Evolutionary conservation across 2,888 invertebrate species (phyloP).

Genomic region (Herminia tarsipennalis): DNA sequence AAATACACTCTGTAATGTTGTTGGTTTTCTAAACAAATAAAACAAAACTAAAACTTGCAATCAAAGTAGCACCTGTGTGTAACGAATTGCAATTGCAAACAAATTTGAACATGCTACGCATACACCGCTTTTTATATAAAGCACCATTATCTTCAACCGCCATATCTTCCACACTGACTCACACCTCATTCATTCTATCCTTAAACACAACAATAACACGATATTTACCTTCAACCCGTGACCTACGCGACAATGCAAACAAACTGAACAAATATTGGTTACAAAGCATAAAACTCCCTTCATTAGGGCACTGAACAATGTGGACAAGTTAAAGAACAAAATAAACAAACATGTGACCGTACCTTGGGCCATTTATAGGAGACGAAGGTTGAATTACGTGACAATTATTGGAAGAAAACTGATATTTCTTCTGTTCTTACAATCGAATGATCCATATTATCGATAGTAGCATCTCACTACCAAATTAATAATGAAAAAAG

Average conservation of each 20-base stretch:
- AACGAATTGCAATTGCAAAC: too few species aligned
- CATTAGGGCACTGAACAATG: constrained; percentile 42
- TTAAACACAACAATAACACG: constrained; percentile 12
- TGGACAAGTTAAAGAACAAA: constrained; percentile 34
- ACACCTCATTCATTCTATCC: constrained; percentile 15
- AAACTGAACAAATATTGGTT: constrained; percentile 38
- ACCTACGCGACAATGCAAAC: constrained; percentile 42
- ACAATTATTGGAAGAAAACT: background rate
- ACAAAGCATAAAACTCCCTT: constrained; percentile 44
- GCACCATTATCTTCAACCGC: background rate
- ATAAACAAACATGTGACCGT: constrained; percentile 13
- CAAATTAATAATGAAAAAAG: too few species aligned
- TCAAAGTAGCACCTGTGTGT: too few species aligned
- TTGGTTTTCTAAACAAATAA: too few species aligned
- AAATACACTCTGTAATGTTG: too few species aligned
- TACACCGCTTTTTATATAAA: too few species aligned
- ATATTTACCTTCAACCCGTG: constrained; percentile 19
- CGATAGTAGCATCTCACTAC: too few species aligned
- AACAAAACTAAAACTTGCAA: too few species aligned
- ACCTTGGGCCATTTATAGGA: background rate
- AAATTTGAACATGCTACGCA: too few species aligned
- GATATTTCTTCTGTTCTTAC: background rate
- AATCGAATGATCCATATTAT: too few species aligned
- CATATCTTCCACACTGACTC: constrained; percentile 20
- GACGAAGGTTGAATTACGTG: background rate